Evolutionary conservation across 2,888 invertebrate genomes (phyloP), one percentile per base, ranked within the genome.

Genomic region (Pelosia muscerda): DNA sequence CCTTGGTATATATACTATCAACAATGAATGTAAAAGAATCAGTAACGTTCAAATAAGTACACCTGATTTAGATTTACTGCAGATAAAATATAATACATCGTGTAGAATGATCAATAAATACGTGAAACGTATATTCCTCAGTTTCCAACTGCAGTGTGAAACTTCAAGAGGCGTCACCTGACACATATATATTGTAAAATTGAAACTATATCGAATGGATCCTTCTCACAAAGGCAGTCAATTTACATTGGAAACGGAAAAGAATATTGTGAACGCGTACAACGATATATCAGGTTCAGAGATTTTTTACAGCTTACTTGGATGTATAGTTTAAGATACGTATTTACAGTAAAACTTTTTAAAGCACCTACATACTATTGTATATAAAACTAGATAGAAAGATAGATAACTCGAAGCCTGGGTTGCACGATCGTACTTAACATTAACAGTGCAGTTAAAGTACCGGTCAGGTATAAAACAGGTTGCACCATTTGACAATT

Each of bases 181-280:
- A 72, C 70, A 75, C 65, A 69, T 75, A 77, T 63, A 65, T 63
- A 71, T 75, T 81, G 82, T 81, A 76, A 87, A 86, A 86, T 85
- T 84, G 83, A 80, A 84, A 80, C 63, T 54, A 70, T 73, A 75
- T 71, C 72, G 76, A 80, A 77, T 70, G 67, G 70, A 83, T 83
- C 77, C 77, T 64, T 78, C 74, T 76, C 82, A 88, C 86, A 88
- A 88, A 88, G 86, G 79, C 82, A 81, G 77, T 77, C 72, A 74
- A 77, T 81, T 78, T 83, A 86, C 85, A 89, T 88, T 88, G 88
- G 84, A 89, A 86, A 86, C 83, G 82, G 86, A 80, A 84, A 84
- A 76, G 82, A 83, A 82, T 83, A 86, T 81, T 79, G 81, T 77
- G 74, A 81, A 78, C 75, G 78, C 81, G 84, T 82, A 78, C 77